A percentile compares a stretch with the other conserved stretches of the same genome.
phyloP scores from a whole-genome alignment of 92 coral and sea anemone species.

The Porites cylindrica region DNA sequence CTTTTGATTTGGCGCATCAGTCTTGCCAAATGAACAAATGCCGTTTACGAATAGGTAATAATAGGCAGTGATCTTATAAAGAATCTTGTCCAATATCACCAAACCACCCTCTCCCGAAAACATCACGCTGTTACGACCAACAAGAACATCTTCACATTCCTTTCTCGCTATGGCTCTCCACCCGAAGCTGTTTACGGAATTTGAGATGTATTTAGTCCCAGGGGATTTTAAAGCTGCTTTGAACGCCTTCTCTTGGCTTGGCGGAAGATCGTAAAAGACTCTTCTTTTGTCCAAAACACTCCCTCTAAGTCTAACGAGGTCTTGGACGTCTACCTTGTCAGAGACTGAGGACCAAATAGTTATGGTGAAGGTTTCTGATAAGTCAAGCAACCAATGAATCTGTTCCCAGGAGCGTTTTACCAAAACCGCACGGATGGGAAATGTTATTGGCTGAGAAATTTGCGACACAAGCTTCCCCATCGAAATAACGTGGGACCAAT shows the following conservation, averaged over 20 bases:
- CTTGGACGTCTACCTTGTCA: slow-evolving; percentile 67
- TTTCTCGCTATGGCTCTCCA: slow-evolving; percentile 44
- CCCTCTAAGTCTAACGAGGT: slow-evolving; percentile 67
- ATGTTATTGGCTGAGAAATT: slow-evolving; percentile 79
- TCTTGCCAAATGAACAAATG: slow-evolving; percentile 21
- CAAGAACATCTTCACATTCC: slow-evolving; percentile 68
- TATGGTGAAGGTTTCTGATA: slow-evolving; percentile 78
- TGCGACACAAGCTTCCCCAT: slow-evolving; percentile 76
- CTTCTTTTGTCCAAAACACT: slow-evolving; percentile 68
- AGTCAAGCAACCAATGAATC: slow-evolving; percentile 79
- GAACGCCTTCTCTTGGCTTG: slow-evolving; percentile 60
- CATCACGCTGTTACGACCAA: slow-evolving; percentile 75
- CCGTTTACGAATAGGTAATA: not conserved
- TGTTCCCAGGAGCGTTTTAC: slow-evolving; percentile 72
- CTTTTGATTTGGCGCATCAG: not conserved
- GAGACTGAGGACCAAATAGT: slow-evolving; percentile 85
- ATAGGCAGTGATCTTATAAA: not conserved
- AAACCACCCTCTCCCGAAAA: slow-evolving; percentile 79
- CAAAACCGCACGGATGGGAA: slow-evolving; percentile 86
- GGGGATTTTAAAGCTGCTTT: slow-evolving; percentile 25
- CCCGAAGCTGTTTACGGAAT: not conserved
- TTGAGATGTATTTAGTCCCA: not conserved
- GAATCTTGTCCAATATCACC: slow-evolving; percentile 58
- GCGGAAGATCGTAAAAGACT: slow-evolving; percentile 88
- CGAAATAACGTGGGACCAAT: slow-evolving; percentile 72